Percentiles rank a stretch among this genome's conserved stretches.
phyloP scores from a whole-genome alignment of 23 tunicate genomes.

The Oikopleura albicans region DNA sequence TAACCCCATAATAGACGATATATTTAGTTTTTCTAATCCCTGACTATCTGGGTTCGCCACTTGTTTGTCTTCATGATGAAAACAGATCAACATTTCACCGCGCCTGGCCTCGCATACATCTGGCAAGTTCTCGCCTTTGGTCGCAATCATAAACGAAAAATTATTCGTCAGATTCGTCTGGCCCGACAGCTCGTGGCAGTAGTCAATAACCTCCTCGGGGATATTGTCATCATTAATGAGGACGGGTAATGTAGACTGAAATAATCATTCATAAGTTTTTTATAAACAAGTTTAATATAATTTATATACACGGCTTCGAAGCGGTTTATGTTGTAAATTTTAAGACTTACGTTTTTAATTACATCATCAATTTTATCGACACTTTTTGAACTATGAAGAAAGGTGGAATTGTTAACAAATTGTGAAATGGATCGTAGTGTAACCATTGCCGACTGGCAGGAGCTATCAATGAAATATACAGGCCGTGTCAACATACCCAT shows the following conservation, averaged over 20 bases:
- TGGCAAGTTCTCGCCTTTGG: background rate
- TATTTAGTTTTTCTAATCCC: no score
- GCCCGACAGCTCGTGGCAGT: background rate
- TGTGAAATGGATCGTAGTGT: background rate
- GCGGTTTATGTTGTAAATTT: no score
- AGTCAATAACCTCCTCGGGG: background rate
- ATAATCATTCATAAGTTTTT: no score
- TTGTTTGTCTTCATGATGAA: no score
- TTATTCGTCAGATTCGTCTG: background rate
- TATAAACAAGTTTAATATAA: no score
- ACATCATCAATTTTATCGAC: background rate
- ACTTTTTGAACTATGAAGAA: background rate
- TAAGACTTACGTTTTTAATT: background rate
- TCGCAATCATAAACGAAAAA: background rate
- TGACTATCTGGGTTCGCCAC: no score
- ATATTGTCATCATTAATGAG: background rate
- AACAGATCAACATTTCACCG: no score
- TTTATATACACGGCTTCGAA: no score
- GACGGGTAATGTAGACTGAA: background rate
- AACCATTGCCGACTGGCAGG: background rate
- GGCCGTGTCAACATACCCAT: background rate
- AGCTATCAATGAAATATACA: background rate
- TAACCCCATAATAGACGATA: no score
- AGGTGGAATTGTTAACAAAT: background rate
- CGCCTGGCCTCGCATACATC: background rate